Percentiles rank a stretch among this genome's conserved stretches.
These are phyloP conservation scores for Micronycteris hirsuta DNA, from an alignment of 2,113 vertebrate genomes.

Conservation along the genomic window DNA sequence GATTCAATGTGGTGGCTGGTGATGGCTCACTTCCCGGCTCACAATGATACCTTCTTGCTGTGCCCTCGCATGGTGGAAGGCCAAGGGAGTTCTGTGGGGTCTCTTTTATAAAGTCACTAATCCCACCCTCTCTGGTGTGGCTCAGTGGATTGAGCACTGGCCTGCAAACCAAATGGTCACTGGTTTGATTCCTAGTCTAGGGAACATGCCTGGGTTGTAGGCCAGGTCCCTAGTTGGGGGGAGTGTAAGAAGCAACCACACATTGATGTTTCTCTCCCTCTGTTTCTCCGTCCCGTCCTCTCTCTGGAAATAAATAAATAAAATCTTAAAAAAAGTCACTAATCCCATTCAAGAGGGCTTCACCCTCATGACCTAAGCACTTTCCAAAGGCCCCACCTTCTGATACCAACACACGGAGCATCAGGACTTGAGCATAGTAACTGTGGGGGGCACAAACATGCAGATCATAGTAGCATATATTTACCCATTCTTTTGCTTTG, in stretches of 20 bases:
- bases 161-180: too few species aligned
- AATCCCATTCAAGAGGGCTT: neutral
- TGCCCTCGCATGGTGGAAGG: neutral
- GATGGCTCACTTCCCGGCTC: neutral
- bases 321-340: too few species aligned
- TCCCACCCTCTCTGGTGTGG: too few species aligned
- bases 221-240: too few species aligned
- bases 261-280: too few species aligned
- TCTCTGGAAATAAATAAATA: too few species aligned
- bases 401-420: neutral
- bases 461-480: neutral
- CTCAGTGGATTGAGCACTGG: too few species aligned
- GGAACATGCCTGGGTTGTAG: too few species aligned
- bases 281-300: too few species aligned
- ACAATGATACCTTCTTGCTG: neutral
- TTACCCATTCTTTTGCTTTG: neutral
- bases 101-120: neutral
- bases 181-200: too few species aligned
- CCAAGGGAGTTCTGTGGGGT: neutral
- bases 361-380: neutral
- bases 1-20: neutral
- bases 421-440: neutral
- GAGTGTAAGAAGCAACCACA: too few species aligned
- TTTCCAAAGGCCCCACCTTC: neutral
- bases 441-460: neutral